A percentile compares a stretch with the other conserved stretches of the same genome.
These are phyloP conservation scores for Lichenostomus cassidix DNA, from an alignment of 2,113 vertebrate species.

Conservation along the genomic window DNA sequence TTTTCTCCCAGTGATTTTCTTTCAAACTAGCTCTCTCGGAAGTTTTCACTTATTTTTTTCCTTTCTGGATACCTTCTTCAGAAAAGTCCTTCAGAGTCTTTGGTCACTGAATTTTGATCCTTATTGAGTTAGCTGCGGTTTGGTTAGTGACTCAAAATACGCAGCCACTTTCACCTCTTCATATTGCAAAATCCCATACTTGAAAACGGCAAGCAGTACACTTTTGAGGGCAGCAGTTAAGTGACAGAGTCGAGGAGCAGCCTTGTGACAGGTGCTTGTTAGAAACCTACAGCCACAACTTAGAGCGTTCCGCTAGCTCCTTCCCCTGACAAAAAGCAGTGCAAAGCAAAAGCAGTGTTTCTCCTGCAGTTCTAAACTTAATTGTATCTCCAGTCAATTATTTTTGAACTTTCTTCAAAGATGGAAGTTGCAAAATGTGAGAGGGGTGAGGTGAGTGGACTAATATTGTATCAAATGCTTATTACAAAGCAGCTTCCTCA, in stretches of 20 bases:
- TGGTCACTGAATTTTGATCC: neutral
- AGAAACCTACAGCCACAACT: neutral
- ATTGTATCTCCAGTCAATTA: neutral
- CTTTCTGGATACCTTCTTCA: neutral
- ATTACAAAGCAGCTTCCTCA: neutral
- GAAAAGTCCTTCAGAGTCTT: neutral
- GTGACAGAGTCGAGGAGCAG: neutral
- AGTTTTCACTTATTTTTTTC: neutral
- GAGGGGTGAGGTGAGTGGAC: too few species aligned
- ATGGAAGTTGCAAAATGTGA: neutral
- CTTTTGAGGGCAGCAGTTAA: neutral
- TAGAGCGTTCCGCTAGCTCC: neutral
- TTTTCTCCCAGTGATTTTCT: neutral
- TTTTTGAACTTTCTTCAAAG: neutral
- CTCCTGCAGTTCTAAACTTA: neutral
- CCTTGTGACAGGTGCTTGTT: neutral
- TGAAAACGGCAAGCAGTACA: neutral
- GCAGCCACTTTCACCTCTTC: neutral
- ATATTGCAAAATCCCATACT: neutral
- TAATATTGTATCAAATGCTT: neutral
- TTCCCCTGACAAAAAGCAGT: accelerated
- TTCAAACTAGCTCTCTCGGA: neutral
- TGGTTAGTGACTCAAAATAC: slow-evolving; percentile 11
- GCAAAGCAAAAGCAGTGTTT: accelerated
- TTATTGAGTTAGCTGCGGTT: neutral